Percentiles rank a stretch among this genome's conserved stretches.
These are phyloP conservation scores for Aromia moschata DNA, from an alignment of 2,888 invertebrate species.

Conservation along the genomic window DNA sequence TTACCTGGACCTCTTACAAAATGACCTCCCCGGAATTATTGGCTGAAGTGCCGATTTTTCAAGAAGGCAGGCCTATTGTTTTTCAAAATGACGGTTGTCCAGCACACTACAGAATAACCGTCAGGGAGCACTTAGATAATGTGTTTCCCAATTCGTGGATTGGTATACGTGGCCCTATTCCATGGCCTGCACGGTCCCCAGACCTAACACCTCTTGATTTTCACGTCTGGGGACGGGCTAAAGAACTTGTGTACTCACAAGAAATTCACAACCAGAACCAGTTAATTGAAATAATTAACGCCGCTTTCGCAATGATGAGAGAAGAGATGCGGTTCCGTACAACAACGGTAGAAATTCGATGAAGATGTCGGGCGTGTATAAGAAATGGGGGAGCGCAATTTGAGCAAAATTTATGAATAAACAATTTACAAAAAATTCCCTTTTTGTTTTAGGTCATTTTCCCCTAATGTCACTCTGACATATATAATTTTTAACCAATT, in stretches of 20 bases:
- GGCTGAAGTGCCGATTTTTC: no score
- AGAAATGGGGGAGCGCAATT: neutral
- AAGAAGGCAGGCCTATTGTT: no score
- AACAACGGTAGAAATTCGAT: neutral
- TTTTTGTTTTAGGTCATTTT: neutral
- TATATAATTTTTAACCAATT: neutral
- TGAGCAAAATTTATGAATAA: neutral
- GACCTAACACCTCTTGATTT: neutral
- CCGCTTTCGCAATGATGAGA: neutral
- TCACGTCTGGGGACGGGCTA: neutral
- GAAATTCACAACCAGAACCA: neutral
- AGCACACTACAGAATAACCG: neutral
- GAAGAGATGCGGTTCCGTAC: neutral
- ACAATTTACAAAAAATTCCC: neutral
- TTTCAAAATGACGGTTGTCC: neutral
- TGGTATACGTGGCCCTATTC: neutral
- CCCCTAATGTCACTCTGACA: neutral
- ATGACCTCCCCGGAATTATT: no score
- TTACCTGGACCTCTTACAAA: no score
- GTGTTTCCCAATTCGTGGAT: neutral
- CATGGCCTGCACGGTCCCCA: neutral
- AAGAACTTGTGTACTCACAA: neutral
- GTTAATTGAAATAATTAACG: neutral
- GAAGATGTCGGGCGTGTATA: neutral
- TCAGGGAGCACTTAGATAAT: neutral